Conservation (phyloP, 2,797 vertebrate genomes). For the Gambusia yucatana region DNA sequence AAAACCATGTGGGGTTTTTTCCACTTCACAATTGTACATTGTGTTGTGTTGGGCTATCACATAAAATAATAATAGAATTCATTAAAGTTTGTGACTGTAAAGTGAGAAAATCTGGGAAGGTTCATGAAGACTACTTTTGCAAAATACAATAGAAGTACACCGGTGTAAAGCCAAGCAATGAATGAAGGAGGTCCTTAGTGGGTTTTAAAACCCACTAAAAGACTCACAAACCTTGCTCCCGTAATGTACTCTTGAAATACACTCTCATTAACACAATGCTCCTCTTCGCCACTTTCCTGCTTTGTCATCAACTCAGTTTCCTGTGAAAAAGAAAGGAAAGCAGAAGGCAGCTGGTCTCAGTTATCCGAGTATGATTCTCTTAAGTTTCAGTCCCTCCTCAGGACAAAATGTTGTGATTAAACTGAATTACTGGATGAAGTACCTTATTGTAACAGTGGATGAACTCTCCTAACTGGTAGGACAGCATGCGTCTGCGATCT, state of each 20-base stretch:
- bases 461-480: constrained; percentile 90
- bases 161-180: neutral
- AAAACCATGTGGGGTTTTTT: neutral
- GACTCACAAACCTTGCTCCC: constrained; percentile 85
- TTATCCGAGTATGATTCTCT: constrained; percentile 14
- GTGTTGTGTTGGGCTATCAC: neutral
- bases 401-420: constrained; percentile 8
- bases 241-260: constrained; percentile 90
- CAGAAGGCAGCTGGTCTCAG: constrained; percentile 6
- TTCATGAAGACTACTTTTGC: neutral
- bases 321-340: constrained; percentile 69
- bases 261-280: constrained; percentile 83
- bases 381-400: constrained; percentile 12
- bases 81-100: neutral
- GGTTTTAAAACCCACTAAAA: constrained; percentile 6
- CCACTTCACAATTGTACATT: neutral
- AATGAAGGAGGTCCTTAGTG: neutral
- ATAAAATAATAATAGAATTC: neutral
- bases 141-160: neutral
- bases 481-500: constrained; percentile 88
- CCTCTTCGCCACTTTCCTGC: constrained; percentile 79
- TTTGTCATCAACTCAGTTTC: constrained; percentile 89
- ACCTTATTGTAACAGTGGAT: constrained; percentile 91
- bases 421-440: constrained; percentile 20
- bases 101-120: neutral